Base-by-base conservation (phyloP, 1,140 invertebrate species). In the Sycophaga agraensis region DNA sequence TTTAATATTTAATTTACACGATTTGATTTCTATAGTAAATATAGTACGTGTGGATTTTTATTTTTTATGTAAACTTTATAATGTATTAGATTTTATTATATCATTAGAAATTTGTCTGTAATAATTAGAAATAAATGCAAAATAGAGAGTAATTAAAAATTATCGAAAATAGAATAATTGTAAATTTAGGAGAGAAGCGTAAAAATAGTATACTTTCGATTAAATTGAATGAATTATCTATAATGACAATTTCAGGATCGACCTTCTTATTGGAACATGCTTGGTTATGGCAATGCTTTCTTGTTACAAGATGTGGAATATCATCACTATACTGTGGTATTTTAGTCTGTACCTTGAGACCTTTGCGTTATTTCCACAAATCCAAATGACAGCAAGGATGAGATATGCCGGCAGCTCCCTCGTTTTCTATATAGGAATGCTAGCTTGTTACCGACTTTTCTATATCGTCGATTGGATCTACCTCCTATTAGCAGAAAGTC, bases 381-480 rank as follows among this genome's bases (percentile, higher is more conserved):
- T 64, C 2, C 34, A 59, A 2, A 48, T 64, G 4, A 59, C 49
- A 1, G 3, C 8, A 1, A 48, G 17, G 2, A n/a, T 49, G 0
- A 26, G 35, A 2, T 54, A 58, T 17, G 43, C 31, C 1, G 62
- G 56, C 5, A 58, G 62, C 12, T 59, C 56, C 12, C 48, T 64
- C 4, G 5, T 64, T 0, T 58, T 55, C 24, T 64, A 64, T 34
- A 31, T 64, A 0, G 55, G 62, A 4, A 16, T 59, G 26, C 43
- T 64, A 4, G 49, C 40, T 7, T 54, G 55, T 17, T 64, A 53
- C 12, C 55, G 62, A 0, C 31, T 21, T n/a, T 64, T 64, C 11
- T 46, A 48, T 17, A 37, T 58, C 5, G 55, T 59, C 1, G 55
- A 64, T 8, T 64, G 62, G 62, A 4, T 26, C 1, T 64, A 64